These are phyloP conservation scores for Nycticebus coucang DNA, from an alignment of 2,113 vertebrate genomes.

Conservation along the genomic window DNA sequence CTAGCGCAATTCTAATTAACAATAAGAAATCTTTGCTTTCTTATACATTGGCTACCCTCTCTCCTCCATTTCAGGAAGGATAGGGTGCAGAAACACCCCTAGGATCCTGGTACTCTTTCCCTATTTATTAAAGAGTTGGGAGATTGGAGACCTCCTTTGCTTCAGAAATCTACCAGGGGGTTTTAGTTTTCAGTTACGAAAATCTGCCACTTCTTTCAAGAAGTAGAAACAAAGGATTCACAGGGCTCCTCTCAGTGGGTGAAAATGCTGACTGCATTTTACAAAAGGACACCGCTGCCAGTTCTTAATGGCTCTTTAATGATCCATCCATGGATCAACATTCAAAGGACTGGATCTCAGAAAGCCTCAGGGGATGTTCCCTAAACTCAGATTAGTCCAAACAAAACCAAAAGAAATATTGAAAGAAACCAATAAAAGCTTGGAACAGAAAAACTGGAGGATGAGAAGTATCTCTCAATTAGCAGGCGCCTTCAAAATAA, in stretches of 20 bases:
- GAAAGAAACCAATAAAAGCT: constrained; percentile 8
- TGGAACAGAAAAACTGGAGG: neutral
- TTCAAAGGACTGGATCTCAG: constrained; percentile 54
- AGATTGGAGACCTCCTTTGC: neutral
- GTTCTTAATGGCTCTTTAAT: constrained; percentile 64
- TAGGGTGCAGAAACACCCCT: neutral
- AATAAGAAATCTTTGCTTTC: neutral
- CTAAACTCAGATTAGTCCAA: constrained; percentile 46
- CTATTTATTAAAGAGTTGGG: neutral
- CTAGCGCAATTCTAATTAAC: neutral
- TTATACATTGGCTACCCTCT: neutral
- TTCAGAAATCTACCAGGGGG: constrained; percentile 40
- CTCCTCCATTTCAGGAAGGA: neutral
- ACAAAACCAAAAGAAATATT: constrained; percentile 42
- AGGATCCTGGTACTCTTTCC: neutral
- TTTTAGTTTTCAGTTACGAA: constrained; percentile 65
- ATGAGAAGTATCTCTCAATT: neutral
- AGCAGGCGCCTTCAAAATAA: constrained; percentile 4
- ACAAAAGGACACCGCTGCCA: constrained; percentile 30
- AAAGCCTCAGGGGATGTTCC: constrained; percentile 24
- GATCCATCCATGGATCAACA: constrained; percentile 56
- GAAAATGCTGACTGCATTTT: constrained; percentile 44
- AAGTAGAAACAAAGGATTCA: constrained; percentile 57
- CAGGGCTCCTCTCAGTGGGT: neutral
- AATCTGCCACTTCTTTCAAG: constrained; percentile 36